These are phyloP conservation scores for Sycobia sp. DNA, from an alignment of 1,140 invertebrate species.

Conservation along the genomic window DNA sequence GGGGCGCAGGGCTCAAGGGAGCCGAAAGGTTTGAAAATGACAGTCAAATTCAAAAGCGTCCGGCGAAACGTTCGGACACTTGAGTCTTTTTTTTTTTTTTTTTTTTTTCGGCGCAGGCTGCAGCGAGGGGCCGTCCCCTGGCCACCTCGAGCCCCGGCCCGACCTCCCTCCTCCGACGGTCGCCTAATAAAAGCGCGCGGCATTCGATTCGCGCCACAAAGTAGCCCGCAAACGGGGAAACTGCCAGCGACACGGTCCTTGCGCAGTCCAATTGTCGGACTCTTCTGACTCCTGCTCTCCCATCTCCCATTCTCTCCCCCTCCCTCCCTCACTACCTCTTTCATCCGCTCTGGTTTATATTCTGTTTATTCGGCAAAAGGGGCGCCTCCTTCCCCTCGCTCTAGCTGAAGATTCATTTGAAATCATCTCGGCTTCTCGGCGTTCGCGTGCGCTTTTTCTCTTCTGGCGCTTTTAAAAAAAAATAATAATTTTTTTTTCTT, in stretches of 20 bases:
- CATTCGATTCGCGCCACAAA: conserved; percentile 50
- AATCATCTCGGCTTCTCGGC: too few species aligned
- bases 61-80: conserved; percentile 9
- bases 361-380: not conserved
- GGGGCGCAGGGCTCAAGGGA: too few species aligned
- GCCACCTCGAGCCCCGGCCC: too few species aligned
- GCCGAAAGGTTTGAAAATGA: not conserved
- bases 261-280: conserved; percentile 42
- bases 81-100: not conserved
- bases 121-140: conserved; percentile 33
- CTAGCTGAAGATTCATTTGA: too few species aligned
- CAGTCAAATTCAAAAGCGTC: conserved; percentile 30
- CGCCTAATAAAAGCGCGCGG: conserved; percentile 42
- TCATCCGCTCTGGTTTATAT: not conserved
- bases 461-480: not conserved
- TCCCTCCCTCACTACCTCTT: not conserved
- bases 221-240: conserved; percentile 50
- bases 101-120: not conserved
- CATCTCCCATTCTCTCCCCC: conserved; percentile 36
- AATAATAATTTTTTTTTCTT: too few species aligned
- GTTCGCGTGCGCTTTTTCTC: too few species aligned
- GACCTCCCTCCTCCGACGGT: too few species aligned
- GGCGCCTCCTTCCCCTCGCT: too few species aligned
- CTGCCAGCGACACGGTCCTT: conserved; percentile 49
- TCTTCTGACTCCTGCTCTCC: not conserved